These are phyloP conservation scores for Osmoderma eremita DNA, from an alignment of 2,888 invertebrate genomes.

Conservation along the genomic window DNA sequence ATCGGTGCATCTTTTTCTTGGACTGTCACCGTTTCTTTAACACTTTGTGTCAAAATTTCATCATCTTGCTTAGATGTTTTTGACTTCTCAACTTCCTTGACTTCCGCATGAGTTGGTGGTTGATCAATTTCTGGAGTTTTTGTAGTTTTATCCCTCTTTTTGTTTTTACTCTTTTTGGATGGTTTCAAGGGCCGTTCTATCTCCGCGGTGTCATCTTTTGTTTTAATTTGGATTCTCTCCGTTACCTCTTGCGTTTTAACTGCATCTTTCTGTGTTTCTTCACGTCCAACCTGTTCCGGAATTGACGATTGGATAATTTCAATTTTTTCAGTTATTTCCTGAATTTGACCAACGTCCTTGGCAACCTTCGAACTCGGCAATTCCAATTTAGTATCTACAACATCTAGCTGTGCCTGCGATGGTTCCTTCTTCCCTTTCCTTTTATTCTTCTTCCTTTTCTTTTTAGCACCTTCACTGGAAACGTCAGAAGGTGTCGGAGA, in stretches of 20 bases:
- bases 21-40: neutral
- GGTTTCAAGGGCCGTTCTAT: slow-evolving; percentile 1
- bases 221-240: neutral
- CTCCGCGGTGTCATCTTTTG: neutral
- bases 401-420: neutral
- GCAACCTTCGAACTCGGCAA: neutral
- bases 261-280: slow-evolving; percentile 1
- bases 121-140: slow-evolving; percentile 13
- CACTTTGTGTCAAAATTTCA: neutral
- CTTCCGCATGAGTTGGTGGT: slow-evolving; percentile 13
- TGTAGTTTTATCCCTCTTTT: slow-evolving; percentile 9
- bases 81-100: neutral
- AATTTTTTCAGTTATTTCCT: slow-evolving; percentile 10
- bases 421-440: slow-evolving; percentile 28
- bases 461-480: slow-evolving; percentile 35
- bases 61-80: neutral
- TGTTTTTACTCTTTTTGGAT: slow-evolving; percentile 19
- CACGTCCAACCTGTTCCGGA: too few species aligned
- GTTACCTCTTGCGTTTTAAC: neutral
- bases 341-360: neutral
- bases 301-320: neutral
- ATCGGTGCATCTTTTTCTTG: neutral
- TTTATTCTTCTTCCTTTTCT: slow-evolving; percentile 34
- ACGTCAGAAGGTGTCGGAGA: slow-evolving; percentile 36
- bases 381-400: neutral